A percentile compares a stretch with the other conserved stretches of the same genome.
Evolutionary conservation across 2,888 invertebrate species (phyloP).

Genomic region (Odontocerum albicorne): DNA sequence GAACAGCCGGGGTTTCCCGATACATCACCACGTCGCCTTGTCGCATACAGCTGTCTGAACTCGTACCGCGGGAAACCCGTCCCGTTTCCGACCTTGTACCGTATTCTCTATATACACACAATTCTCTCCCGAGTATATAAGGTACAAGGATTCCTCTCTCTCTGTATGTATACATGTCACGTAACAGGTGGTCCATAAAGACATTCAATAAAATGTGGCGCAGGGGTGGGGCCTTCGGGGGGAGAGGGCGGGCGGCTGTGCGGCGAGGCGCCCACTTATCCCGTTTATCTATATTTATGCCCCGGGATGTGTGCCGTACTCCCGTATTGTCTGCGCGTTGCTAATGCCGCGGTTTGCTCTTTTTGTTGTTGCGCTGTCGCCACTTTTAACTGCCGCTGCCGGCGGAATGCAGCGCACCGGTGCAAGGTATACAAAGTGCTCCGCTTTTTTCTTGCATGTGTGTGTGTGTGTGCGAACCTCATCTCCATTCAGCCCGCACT

Average conservation of each 20-base stretch:
- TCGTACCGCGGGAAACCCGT: too few species aligned
- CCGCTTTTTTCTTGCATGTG: too few species aligned
- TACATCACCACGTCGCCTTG: too few species aligned
- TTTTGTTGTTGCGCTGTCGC: too few species aligned
- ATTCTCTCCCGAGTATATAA: background rate
- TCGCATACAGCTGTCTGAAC: too few species aligned
- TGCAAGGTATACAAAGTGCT: too few species aligned
- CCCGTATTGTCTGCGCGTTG: slow-evolving; percentile 10
- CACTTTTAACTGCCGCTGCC: too few species aligned
- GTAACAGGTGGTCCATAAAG: slow-evolving; percentile 61
- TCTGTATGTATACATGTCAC: slow-evolving; percentile 19
- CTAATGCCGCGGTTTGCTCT: slow-evolving; percentile 11
- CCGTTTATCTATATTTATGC: slow-evolving; percentile 10
- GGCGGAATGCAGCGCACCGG: too few species aligned
- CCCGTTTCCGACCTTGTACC: too few species aligned
- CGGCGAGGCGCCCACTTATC: slow-evolving; percentile 1
- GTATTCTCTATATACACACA: background rate
- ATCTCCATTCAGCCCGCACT: too few species aligned
- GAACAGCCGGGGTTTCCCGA: too few species aligned
- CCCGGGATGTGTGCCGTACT: slow-evolving; percentile 3
- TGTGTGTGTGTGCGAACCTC: too few species aligned
- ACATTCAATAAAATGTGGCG: slow-evolving; percentile 58
- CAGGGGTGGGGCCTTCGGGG: slow-evolving; percentile 24
- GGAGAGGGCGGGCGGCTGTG: background rate
- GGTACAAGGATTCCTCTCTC: slow-evolving; percentile 41